Base-by-base conservation (phyloP, 2,797 vertebrate species). In the Acrossocheilus wenchowensis region DNA sequence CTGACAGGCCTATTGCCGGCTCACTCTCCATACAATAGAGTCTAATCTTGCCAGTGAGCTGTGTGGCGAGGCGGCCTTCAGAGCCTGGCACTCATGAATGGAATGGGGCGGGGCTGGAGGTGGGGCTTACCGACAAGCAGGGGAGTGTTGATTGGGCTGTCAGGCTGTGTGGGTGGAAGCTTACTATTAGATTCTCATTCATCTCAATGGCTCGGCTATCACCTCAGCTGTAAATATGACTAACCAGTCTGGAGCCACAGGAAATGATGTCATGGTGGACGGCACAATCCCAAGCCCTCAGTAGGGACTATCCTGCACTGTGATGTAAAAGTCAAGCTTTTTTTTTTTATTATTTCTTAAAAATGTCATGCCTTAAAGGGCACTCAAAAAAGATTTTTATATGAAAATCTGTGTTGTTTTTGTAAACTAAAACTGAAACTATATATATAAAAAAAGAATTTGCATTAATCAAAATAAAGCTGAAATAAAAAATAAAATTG, bases 1-100 rank as follows among this genome's bases (percentile, higher is more conserved):
- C 80, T 92, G 91, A 91, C 72, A 78, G 88, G 73, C 89, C 91
- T 82, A 88, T 89, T 2, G 90, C 90, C 90, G 89, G 84, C 89
- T 87, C 78, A 78, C 34, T 45, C 43, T 84, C 84, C 82, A 78
- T 52, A 81, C 86, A 83, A 90, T 89, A 84, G 82, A 48, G 85
- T 73, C 69, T 83, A 89, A 90, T 84, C 74, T 83, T 81, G 86
- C 83, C 86, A 78, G 77, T 87, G 77, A 45, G 23, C 73, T 71
- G 82, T 85, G 73, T 81, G 21, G 86, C 80, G 84, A 86, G 50
- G 84, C 39, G 3, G 66, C 34, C 50, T 52, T 85, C 39, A 23
- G 62, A 78, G 36, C 39, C 75, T 71, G 75, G 83, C 66, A 69
- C 50, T 19, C 23, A 11, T 72, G 68, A 72, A 72, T 14, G 78